A percentile compares a stretch with the other conserved stretches of the same genome.
These are phyloP conservation scores for Venustoraphidia nigricollis DNA, from an alignment of 2,888 invertebrate genomes.

Conservation along the genomic window DNA sequence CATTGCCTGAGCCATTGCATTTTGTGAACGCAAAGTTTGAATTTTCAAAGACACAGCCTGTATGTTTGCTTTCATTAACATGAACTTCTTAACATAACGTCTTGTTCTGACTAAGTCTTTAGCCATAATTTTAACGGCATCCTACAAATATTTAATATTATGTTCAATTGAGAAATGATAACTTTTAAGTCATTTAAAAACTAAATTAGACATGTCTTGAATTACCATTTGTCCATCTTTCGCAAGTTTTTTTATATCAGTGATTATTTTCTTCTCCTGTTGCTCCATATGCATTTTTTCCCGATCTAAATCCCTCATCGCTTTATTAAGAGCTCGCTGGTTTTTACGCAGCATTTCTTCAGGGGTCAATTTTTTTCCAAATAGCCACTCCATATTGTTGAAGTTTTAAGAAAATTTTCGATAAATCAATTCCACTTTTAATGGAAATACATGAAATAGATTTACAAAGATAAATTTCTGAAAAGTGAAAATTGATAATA, in stretches of 20 bases:
- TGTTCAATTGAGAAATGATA: constrained; percentile 1
- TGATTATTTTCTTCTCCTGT: constrained; percentile 96
- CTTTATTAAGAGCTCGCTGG: constrained; percentile 93
- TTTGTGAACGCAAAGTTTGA: constrained; percentile 93
- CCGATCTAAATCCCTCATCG: constrained; percentile 93
- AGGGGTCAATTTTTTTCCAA: constrained; percentile 90
- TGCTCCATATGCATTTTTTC: constrained; percentile 93
- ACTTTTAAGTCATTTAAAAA: neutral
- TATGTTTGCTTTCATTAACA: constrained; percentile 98
- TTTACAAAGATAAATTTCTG: no score
- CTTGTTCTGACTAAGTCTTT: constrained; percentile 94
- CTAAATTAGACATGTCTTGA: neutral
- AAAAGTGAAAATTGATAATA: no score
- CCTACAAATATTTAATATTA: constrained; percentile 36
- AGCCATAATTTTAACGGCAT: constrained; percentile 99
- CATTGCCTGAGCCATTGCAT: constrained; percentile 99
- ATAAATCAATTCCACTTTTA: no score
- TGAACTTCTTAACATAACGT: constrained; percentile 92
- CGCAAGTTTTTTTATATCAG: constrained; percentile 96
- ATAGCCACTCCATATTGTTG: constrained; percentile 74
- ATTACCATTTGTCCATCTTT: constrained; percentile 96
- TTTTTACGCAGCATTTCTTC: constrained; percentile 98
- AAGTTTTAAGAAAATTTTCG: no score
- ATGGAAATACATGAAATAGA: no score
- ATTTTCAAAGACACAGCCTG: constrained; percentile 96